Evolutionary conservation across 1,140 invertebrate genomes (phyloP), one percentile per base, ranked within the genome.

Genomic region (Drosophila oshimai): DNA sequence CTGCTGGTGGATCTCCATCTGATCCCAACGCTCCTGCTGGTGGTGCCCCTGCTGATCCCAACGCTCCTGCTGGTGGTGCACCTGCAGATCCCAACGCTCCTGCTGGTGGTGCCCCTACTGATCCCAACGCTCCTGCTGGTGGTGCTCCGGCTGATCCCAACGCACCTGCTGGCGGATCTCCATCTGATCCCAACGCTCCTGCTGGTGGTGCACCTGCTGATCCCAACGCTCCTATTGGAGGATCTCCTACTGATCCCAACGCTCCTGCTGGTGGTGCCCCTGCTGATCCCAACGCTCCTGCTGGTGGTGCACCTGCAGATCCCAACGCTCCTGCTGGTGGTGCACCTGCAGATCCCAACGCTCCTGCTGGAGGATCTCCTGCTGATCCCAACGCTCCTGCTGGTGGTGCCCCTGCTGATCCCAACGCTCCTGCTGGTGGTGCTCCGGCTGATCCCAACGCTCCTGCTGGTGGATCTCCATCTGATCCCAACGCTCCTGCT

Each of bases 281-380:
- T 12, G 51, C 28, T 0, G 53, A 67, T 17, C 62, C 62, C 0
- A 67, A 50, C 9, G 50, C 50, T 20, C 44, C 45, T 6, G 36
- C 51, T 20, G n/a, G n/a, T n/a, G n/a, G n/a, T n/a, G n/a, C n/a
- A n/a, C n/a, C n/a, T n/a, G n/a, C n/a, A n/a, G n/a, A n/a, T n/a
- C n/a, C n/a, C n/a, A n/a, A n/a, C n/a, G 29, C 31, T 2, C 44
- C 34, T 17, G 24, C 41, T 5, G 44, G 28, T 45, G 49, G 39
- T 9, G 7, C 58, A 0, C 26, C 71, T 15, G 44, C 44, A 0
- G 13, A 67, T 36, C 54, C 68, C 9, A 64, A 64, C 13, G 45
- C 50, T 10, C 57, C 49, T 17, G 69, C 47, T 9, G 54, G 53
- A 10, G 57, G 47, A 6, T 1, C 57, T 7, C 49, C 60, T 26